Conservation (phyloP, 2,888 invertebrate genomes). For the Coenonympha arcania region DNA sequence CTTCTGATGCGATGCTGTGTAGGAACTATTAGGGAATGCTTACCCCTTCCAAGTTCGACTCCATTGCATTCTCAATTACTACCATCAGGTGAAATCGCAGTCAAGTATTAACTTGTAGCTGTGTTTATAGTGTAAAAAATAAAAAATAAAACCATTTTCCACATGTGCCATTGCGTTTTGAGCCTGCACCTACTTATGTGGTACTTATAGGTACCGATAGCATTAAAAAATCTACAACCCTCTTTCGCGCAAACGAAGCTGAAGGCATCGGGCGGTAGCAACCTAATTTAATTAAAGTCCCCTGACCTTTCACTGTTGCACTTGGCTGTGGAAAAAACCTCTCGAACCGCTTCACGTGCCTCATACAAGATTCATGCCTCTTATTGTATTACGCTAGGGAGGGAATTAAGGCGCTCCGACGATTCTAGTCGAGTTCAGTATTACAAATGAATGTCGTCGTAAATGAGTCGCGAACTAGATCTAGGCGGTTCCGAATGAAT, state of each 20-base stretch:
- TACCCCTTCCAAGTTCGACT: too few species aligned
- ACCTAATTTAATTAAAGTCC: slow-evolving; percentile 68
- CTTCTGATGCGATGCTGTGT: too few species aligned
- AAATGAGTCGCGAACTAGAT: slow-evolving; percentile 26
- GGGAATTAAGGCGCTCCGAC: slow-evolving; percentile 37
- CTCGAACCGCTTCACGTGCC: slow-evolving; percentile 41
- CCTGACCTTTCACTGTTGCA: slow-evolving; percentile 62
- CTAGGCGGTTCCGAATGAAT: slow-evolving; percentile 41
- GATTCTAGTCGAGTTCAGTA: slow-evolving; percentile 35
- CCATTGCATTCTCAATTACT: too few species aligned
- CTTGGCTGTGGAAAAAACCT: slow-evolving; percentile 47
- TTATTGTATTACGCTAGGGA: slow-evolving; percentile 50
- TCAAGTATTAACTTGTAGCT: too few species aligned
- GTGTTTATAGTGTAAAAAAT: too few species aligned
- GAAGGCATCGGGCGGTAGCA: background rate
- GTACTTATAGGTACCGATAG: too few species aligned
- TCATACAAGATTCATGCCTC: slow-evolving; percentile 54
- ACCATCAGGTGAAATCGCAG: too few species aligned
- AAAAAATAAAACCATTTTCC: too few species aligned
- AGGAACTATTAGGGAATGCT: too few species aligned
- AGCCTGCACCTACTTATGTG: too few species aligned
- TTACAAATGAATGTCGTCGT: slow-evolving; percentile 36
- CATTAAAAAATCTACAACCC: slow-evolving; percentile 47
- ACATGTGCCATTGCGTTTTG: too few species aligned
- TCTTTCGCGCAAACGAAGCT: background rate